These are phyloP conservation scores for Spizaetus ornatus DNA, from an alignment of 2,113 vertebrate species.

Conservation along the genomic window DNA sequence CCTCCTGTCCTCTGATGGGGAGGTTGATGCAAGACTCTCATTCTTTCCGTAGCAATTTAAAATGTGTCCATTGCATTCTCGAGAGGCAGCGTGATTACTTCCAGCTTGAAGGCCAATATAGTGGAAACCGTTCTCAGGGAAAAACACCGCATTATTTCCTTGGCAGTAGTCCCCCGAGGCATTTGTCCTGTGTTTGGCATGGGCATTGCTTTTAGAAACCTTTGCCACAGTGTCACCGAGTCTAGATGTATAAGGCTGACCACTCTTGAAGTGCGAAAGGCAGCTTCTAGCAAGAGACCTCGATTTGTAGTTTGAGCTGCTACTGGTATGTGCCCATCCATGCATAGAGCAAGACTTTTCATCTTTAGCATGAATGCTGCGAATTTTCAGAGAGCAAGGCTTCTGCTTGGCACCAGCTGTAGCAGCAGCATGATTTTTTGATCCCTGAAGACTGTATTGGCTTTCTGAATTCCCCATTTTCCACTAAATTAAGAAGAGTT, in stretches of 20 bases:
- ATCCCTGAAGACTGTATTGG: slow-evolving; percentile 90
- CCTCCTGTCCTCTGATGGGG: slow-evolving; percentile 75
- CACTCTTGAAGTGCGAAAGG: slow-evolving; percentile 85
- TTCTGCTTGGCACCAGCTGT: slow-evolving; percentile 82
- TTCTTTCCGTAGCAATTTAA: slow-evolving; percentile 72
- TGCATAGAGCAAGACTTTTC: slow-evolving; percentile 78
- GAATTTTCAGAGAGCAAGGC: slow-evolving; percentile 84
- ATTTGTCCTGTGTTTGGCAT: slow-evolving; percentile 68
- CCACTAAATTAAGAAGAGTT: slow-evolving; percentile 67
- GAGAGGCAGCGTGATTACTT: slow-evolving; percentile 38
- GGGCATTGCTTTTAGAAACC: slow-evolving; percentile 63
- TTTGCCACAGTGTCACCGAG: slow-evolving; percentile 79
- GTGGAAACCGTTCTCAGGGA: slow-evolving; percentile 74
- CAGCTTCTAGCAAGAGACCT: slow-evolving; percentile 83
- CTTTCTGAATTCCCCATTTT: slow-evolving; percentile 98
- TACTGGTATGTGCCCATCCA: slow-evolving; percentile 75
- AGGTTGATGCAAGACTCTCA: slow-evolving; percentile 51
- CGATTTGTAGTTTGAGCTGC: slow-evolving; percentile 80
- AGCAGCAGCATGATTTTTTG: slow-evolving; percentile 75
- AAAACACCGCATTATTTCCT: slow-evolving; percentile 26
- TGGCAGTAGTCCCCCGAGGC: slow-evolving; percentile 65
- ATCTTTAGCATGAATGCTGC: slow-evolving; percentile 79
- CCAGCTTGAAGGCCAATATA: slow-evolving; percentile 67
- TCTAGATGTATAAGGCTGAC: slow-evolving; percentile 81
- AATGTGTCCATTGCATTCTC: slow-evolving; percentile 72